Conservation (phyloP, 2,797 vertebrate species). For the Halcyon leucocephala region DNA sequence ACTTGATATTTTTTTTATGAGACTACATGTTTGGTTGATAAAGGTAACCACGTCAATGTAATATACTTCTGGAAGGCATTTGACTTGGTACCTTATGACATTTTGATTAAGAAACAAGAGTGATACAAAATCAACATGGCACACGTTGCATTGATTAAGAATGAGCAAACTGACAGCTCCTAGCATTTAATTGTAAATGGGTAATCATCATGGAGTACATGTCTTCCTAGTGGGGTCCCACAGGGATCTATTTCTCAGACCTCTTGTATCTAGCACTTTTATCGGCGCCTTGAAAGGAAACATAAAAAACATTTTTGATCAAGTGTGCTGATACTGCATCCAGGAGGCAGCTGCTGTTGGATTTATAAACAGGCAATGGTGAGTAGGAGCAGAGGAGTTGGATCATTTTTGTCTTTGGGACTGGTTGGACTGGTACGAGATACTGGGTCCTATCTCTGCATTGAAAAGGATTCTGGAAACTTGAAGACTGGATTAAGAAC, state of each 20-base stretch:
- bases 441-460: background rate
- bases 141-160: constrained; percentile 74
- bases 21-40: constrained; percentile 72
- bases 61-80: constrained; percentile 72
- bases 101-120: constrained; percentile 75
- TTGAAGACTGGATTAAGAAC: background rate
- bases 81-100: constrained; percentile 72
- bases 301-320: constrained; percentile 31
- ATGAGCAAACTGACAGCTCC: constrained; percentile 70
- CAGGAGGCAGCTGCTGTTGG: background rate
- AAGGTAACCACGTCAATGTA: constrained; percentile 71
- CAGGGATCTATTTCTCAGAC: constrained; percentile 62
- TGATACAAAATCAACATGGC: constrained; percentile 75
- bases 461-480: background rate
- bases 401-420: background rate
- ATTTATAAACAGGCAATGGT: background rate
- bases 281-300: constrained; percentile 55
- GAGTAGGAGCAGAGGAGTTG: background rate
- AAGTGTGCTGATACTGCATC: background rate
- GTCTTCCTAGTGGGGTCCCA: constrained; percentile 60
- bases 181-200: constrained; percentile 73
- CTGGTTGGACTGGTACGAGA: background rate
- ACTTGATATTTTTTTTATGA: constrained; percentile 74
- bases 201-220: constrained; percentile 67
- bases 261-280: constrained; percentile 61